A percentile compares a stretch with the other conserved stretches of the same genome.
phyloP scores from a whole-genome alignment of 2,888 invertebrate genomes.

The Nyleta sp. region DNA sequence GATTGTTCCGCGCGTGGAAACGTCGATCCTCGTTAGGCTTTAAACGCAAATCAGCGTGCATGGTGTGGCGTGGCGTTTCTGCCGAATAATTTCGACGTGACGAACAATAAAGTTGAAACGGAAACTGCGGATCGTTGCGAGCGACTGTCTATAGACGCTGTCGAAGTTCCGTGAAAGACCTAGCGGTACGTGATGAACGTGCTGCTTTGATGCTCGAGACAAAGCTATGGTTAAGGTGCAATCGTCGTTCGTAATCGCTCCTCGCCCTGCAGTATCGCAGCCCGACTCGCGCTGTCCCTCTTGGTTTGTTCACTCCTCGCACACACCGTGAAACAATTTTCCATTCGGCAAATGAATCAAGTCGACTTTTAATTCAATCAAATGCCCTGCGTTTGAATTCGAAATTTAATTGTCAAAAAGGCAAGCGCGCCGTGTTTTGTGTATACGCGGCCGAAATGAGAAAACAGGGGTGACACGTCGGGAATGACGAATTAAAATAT shows the following conservation, averaged over 20 bases:
- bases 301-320: slow-evolving; percentile 3
- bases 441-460: too few relatives aligned
- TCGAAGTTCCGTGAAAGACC: slow-evolving; percentile 53
- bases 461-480: too few relatives aligned
- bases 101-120: slow-evolving; percentile 46
- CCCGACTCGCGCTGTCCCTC: slow-evolving; percentile 8
- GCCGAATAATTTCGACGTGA: slow-evolving; percentile 37
- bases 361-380: neutral
- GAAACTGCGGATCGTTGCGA: slow-evolving; percentile 41
- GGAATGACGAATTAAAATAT: too few relatives aligned
- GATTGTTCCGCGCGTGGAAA: neutral
- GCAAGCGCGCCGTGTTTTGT: too few relatives aligned
- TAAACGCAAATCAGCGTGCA: slow-evolving; percentile 16
- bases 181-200: slow-evolving; percentile 55
- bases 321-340: neutral
- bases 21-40: slow-evolving; percentile 15
- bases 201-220: slow-evolving; percentile 41
- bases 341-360: neutral
- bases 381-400: too few relatives aligned
- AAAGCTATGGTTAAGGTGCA: slow-evolving; percentile 52
- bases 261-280: slow-evolving; percentile 36
- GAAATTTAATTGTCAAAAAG: too few relatives aligned
- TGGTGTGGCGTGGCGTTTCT: slow-evolving; percentile 9
- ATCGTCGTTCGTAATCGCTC: slow-evolving; percentile 54
- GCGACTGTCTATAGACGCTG: slow-evolving; percentile 31